phyloP scores from a whole-genome alignment of 1,140 invertebrate species.

The Mya arenaria region DNA sequence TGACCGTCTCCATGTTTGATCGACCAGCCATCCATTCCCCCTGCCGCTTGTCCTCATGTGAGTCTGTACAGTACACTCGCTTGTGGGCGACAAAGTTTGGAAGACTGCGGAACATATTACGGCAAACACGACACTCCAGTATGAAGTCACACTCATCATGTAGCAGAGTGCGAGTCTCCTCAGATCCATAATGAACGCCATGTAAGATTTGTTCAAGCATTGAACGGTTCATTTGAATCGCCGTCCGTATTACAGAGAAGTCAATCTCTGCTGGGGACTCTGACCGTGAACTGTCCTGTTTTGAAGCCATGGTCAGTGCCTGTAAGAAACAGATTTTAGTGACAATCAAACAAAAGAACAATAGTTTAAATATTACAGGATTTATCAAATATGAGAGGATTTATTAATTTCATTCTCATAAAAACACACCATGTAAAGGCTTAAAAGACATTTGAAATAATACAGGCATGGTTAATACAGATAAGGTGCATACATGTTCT shows the following conservation, averaged over 20 bases:
- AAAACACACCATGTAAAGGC: too few relatives aligned
- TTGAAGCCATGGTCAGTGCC: constrained; percentile 26
- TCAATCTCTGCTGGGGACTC: constrained; percentile 56
- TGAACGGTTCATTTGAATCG: constrained; percentile 67
- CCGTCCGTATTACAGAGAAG: constrained; percentile 70
- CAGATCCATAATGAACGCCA: constrained; percentile 72
- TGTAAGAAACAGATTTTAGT: too few relatives aligned
- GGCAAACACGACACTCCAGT: constrained; percentile 92
- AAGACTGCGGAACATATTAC: constrained; percentile 91
- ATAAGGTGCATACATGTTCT: too few relatives aligned
- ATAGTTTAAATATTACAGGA: too few relatives aligned
- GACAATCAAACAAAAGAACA: too few relatives aligned
- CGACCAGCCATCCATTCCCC: not conserved
- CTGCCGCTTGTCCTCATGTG: constrained; percentile 33
- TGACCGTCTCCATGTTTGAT: constrained; percentile 64
- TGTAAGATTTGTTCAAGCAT: constrained; percentile 73
- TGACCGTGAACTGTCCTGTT: not conserved
- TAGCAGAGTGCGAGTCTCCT: constrained; percentile 85
- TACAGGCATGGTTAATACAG: too few relatives aligned
- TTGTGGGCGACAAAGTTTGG: constrained; percentile 93
- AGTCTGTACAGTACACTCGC: constrained; percentile 87
- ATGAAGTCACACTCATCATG: constrained; percentile 91
- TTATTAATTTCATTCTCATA: too few relatives aligned
- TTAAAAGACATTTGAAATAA: too few relatives aligned
- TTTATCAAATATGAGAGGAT: too few relatives aligned